Evolutionary conservation across 2,888 invertebrate genomes (phyloP), one percentile per base, ranked within the genome.

Genomic region (Tortricodes alternella): DNA sequence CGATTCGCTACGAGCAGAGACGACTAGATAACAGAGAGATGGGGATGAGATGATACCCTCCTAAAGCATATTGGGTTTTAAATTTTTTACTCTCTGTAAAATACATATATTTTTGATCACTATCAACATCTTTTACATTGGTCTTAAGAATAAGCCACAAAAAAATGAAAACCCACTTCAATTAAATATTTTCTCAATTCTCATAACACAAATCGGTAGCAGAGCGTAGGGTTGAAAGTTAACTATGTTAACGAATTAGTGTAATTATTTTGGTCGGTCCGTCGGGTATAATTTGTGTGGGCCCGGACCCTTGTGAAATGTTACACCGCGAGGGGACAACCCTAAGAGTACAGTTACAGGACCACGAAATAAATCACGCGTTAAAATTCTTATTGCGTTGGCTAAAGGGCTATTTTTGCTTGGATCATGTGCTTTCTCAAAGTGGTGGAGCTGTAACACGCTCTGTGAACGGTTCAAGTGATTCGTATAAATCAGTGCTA

Each of bases 171-270:
- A 11, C 29, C 21, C 5, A 4, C 5, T 4, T n/a, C 9, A 29
- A 11, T 4, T 3, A 7, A n/a, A 29, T 29, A 29, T 4, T 24
- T 5, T 23, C 21, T 15, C 39, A 27, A 38, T 15, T 37, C 34
- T 29, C 27, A 29, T 37, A 37, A 58, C 37, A 35, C 24, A 48
- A 23, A 32, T 53, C 21, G 46, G 43, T 43, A 50, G 48, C 37
- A 50, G 53, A 24, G 58, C 56, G 38, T 49, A 32, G 50, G 68
- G 63, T 50, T 60, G 61, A 63, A 71, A 71, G 78, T 71, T 74
- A 75, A 78, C 77, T 73, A 76, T 73, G 75, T 72, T 69, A 80
- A 80, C 82, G 81, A 84, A 86, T 85, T 85, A 81, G 80, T 68
- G 83, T 83, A 82, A 87, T 85, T 65, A 87, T 75, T 74, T 76